Evolutionary conservation across 2,113 vertebrate genomes (phyloP).

Genomic region (Cynocephalus volans): DNA sequence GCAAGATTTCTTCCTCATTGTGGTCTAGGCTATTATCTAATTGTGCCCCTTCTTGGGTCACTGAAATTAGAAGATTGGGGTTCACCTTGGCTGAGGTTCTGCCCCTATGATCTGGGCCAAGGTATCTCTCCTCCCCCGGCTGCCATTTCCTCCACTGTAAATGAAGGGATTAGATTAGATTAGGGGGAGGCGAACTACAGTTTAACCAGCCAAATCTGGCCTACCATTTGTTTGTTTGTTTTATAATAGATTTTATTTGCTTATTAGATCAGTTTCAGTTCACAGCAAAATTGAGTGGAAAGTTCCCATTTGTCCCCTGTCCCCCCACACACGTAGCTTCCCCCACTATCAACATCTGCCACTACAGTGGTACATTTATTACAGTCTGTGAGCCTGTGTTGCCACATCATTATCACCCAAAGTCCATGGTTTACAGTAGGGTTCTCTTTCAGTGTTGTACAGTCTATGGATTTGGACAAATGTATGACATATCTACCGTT

Average conservation of each 20-base stretch:
- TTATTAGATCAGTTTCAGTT: background rate
- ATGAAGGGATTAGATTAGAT: background rate
- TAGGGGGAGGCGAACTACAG: background rate
- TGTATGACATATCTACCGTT: background rate
- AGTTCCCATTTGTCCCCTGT: background rate
- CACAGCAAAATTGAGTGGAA: background rate
- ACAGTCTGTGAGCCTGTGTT: accelerated
- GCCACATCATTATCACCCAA: background rate
- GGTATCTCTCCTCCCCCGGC: background rate
- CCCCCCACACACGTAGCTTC: background rate
- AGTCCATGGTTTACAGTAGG: background rate
- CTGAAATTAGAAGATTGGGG: background rate
- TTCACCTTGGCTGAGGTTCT: background rate
- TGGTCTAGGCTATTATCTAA: background rate
- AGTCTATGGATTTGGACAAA: background rate
- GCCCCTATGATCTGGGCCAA: background rate
- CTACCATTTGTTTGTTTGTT: background rate
- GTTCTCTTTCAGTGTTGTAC: background rate
- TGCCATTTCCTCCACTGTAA: background rate
- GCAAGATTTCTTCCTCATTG: background rate
- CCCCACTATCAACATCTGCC: background rate
- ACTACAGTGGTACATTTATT: background rate
- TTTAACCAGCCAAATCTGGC: background rate
- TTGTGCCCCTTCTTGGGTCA: background rate
- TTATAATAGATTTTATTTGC: background rate